Evolutionary conservation across 2,797 vertebrate genomes (phyloP).

Genomic region (Syngnathus acus): DNA sequence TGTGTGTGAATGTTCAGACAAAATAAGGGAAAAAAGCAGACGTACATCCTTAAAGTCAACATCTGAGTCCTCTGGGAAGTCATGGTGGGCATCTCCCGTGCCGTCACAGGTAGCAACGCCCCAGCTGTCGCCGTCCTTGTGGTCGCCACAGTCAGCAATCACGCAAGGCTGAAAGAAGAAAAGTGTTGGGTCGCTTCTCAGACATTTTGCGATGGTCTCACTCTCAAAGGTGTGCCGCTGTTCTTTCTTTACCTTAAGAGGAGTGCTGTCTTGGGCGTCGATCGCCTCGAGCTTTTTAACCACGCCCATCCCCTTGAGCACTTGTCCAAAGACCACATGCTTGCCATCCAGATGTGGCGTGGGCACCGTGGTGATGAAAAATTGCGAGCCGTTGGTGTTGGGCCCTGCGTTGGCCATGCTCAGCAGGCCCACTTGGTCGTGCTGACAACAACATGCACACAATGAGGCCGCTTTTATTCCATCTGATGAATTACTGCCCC

Average conservation of each 20-base stretch:
- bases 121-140: conserved; percentile 83
- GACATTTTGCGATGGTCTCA: not conserved
- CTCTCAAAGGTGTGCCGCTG: not conserved
- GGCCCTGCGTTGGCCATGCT: conserved; percentile 96
- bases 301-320: conserved; percentile 86
- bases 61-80: conserved; percentile 91
- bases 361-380: conserved; percentile 91
- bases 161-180: conserved; percentile 69
- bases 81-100: conserved; percentile 81
- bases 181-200: not conserved
- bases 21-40: too few species aligned
- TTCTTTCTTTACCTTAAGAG: conserved; percentile 75
- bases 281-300: conserved; percentile 81
- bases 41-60: conserved; percentile 85
- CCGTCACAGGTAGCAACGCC: conserved; percentile 71
- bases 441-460: conserved; percentile 58
- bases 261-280: conserved; percentile 81
- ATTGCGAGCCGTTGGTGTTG: conserved; percentile 93
- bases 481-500: not conserved
- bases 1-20: too few species aligned
- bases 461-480: not conserved
- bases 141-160: conserved; percentile 85
- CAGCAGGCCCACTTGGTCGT: conserved; percentile 81
- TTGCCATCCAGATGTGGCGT: conserved; percentile 89
- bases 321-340: conserved; percentile 92